Evolutionary conservation across 1,140 invertebrate species (phyloP), one percentile per base, ranked within the genome.

Genomic region (Aphaenogaster ashmeadi): DNA sequence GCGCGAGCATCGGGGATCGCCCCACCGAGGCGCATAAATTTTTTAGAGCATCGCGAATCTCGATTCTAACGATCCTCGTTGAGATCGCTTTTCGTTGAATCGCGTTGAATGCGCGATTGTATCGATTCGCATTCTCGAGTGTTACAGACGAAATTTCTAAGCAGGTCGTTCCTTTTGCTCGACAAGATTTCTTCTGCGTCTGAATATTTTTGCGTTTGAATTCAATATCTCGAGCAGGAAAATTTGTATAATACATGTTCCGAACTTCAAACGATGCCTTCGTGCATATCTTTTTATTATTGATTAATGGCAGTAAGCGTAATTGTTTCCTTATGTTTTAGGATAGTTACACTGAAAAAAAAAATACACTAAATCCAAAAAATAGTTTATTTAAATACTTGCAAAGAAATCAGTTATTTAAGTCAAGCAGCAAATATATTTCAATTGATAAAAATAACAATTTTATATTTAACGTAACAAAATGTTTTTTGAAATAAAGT

Each of bases 1-100:
- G 52, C 41, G 67, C 33, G 21, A 13, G 27, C 62, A 33, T 66
- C 36, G 3, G 11, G 66, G 38, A 60, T 36, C 52, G 13, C 27
- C 27, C 27, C 27, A 2, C 15, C 56, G 11, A 47, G n/a, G n/a
- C n/a, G 7, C n/a, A 66, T 21, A n/a, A 72, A 75, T 80, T 80
- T 80, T 27, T 38, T 4, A 41, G 18, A 50, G 11, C 41, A n/a
- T 36, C 44, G 27, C 60, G 18, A 66, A 79, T 44, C 54, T 44
- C 44, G 33, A 38, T 52, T 33, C 47, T 5, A 11, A 41, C 27
- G 0, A 69, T 47, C 21, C 47, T 27, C 13, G 18, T 36, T 4
- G 36, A 9, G n/a, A 8, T 21, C 36, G 11, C 9, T 58, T 41
- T 75, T 58, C n/a, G 50, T 72, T 18, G 21, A 27, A 56, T 36